Evolutionary conservation across 2,888 invertebrate species (phyloP).

Genomic region (Anodontia alba): DNA sequence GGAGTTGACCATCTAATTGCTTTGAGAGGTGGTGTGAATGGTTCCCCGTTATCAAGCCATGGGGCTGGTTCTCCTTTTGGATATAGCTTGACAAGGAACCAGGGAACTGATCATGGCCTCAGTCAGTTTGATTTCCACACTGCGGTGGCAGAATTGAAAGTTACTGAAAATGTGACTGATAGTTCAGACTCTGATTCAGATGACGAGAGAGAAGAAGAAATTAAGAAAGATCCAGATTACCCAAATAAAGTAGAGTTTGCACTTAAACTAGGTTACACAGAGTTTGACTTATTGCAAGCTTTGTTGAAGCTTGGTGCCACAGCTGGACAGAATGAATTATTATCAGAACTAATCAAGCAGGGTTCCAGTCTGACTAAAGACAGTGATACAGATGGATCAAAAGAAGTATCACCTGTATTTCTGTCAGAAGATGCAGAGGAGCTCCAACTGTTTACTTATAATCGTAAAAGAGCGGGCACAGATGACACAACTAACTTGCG

Average conservation of each 20-base stretch:
- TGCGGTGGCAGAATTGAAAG: conserved; percentile 22
- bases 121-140: background rate
- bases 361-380: conserved; percentile 85
- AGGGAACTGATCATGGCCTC: background rate
- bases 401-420: background rate
- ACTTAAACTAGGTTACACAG: conserved; percentile 95
- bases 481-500: conserved; percentile 83
- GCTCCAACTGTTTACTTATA: conserved; percentile 11
- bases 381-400: conserved; percentile 1
- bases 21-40: background rate
- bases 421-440: background rate
- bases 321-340: conserved; percentile 93
- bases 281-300: conserved; percentile 92
- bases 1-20: background rate
- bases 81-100: background rate
- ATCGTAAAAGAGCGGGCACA: background rate
- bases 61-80: conserved; percentile 19
- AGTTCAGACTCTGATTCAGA: conserved; percentile 31
- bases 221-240: conserved; percentile 67
- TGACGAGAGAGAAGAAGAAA: conserved; percentile 55
- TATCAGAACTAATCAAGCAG: conserved; percentile 94
- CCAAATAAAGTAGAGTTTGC: conserved; percentile 94
- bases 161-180: background rate
- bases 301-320: conserved; percentile 93
- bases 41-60: conserved; percentile 9